A percentile compares a stretch with the other conserved stretches of the same genome.
phyloP scores from a whole-genome alignment of 2,888 invertebrate species.

The Pemphredon lugubris region DNA sequence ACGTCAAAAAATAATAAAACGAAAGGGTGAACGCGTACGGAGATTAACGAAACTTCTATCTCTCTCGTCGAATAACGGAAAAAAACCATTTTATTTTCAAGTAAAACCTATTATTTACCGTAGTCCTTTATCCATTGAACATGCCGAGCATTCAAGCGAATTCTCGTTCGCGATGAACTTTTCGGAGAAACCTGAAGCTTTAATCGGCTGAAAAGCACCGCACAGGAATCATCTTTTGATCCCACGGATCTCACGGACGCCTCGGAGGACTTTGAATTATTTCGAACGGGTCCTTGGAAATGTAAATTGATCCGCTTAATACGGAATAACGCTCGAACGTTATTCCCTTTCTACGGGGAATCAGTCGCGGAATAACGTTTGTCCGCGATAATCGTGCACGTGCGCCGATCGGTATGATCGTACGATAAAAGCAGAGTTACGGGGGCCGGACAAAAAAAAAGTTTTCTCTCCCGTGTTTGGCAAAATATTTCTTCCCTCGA shows the following conservation, averaged over 20 bases:
- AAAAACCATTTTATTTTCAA: background rate
- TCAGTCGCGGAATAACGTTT: no score
- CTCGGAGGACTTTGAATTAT: no score
- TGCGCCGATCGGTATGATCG: no score
- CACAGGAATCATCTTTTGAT: conserved; percentile 6
- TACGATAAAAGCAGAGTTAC: no score
- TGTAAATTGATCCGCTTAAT: no score
- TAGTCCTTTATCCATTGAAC: background rate
- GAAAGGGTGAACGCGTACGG: background rate
- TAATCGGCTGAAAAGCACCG: conserved; percentile 1
- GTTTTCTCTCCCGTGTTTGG: background rate
- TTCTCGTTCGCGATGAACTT: conserved; percentile 3
- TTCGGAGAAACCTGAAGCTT: conserved; percentile 3
- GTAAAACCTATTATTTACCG: background rate
- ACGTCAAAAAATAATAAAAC: no score
- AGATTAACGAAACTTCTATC: background rate
- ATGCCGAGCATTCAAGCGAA: background rate
- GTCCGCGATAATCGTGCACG: no score
- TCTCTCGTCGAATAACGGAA: background rate
- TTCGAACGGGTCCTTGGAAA: no score
- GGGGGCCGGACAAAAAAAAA: no score
- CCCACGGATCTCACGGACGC: background rate
- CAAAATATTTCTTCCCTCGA: background rate
- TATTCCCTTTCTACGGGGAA: no score
- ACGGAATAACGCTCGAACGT: no score